Base-by-base conservation (phyloP, 2,797 vertebrate genomes). In the Acrocephalus scirpaceus region DNA sequence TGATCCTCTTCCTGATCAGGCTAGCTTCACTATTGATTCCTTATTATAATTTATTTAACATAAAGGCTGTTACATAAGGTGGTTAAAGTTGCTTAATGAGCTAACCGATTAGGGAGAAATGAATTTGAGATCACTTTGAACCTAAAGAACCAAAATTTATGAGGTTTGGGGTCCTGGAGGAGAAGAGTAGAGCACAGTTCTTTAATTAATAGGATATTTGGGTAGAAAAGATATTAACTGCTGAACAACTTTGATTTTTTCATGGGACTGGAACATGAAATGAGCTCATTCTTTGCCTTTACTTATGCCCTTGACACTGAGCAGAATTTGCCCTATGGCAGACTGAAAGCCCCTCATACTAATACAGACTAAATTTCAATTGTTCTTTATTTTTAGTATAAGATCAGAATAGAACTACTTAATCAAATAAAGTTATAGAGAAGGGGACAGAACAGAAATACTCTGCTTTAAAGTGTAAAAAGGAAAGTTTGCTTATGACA, bases 41-140 rank as follows among this genome's bases (percentile, higher is more conserved):
- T 91, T 85, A 82, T 94, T 95, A 95, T 96, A 95, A 96, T 95
- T 97, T 97, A 96, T 97, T 97, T 94, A 97, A 95, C 85, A 83
- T 94, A 80, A 96, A 95, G 94, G 66, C 76, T 95, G 48, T 96
- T 96, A 94, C 78, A 94, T 96, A 92, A 96, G 82, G 73, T 95
- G 42, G 66, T 91, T 96, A 93, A 95, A 93, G 54, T 92, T 96
- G 50, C 92, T 94, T 97, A 96, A 97, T 96, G 89, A 96, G 80
- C 80, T 83, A 88, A 93, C 88, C 2, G 86, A 94, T 95, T 93
- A 94, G 54, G 60, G 32, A 93, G 85, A 93, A 94, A 92, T 94
- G 73, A 88, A 90, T 92, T 80, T 92, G 83, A 94, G 73, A 93
- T 90, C 73, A 95, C 96, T 97, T 96, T 96, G 96, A 97, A 96